Percentiles rank a stretch among this genome's conserved stretches.
These are phyloP conservation scores for Pelagia noctiluca DNA, from an alignment of 30 jellyfish, hydroid and myxozoan species.

Conservation along the genomic window DNA sequence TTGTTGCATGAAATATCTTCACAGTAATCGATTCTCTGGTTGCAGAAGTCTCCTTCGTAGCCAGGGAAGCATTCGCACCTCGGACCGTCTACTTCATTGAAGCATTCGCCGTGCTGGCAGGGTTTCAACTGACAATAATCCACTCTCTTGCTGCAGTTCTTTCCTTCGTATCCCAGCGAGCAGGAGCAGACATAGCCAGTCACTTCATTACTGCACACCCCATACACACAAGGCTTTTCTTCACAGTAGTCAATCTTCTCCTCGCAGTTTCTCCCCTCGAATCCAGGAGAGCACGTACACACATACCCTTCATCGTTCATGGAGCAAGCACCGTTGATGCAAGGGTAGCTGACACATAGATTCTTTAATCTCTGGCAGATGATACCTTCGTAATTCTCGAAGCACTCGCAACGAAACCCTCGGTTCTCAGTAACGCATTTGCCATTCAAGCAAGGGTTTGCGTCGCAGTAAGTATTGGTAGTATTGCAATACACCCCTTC, in stretches of 20 bases:
- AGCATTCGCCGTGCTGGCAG: too few relatives aligned
- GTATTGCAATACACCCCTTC: constrained; percentile 57
- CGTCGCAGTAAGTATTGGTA: constrained; percentile 36
- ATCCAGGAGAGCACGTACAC: constrained; percentile 69
- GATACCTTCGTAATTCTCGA: constrained; percentile 48
- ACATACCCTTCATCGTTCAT: constrained; percentile 39
- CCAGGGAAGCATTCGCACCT: too few relatives aligned
- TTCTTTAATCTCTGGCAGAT: constrained; percentile 45
- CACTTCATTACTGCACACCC: constrained; percentile 22
- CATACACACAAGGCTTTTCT: constrained; percentile 56
- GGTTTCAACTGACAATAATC: too few relatives aligned
- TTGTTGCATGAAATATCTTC: too few relatives aligned
- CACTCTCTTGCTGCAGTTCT: too few relatives aligned
- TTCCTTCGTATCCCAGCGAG: constrained; percentile 61
- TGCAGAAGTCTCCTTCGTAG: too few relatives aligned
- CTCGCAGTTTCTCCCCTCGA: constrained; percentile 57
- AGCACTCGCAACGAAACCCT: constrained; percentile 48
- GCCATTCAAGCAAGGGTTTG: constrained; percentile 51
- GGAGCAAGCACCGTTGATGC: constrained; percentile 49
- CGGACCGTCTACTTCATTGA: too few relatives aligned
- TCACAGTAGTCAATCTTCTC: constrained; percentile 60
- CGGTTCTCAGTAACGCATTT: constrained; percentile 28
- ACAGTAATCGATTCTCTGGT: too few relatives aligned
- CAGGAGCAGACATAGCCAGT: constrained; percentile 49
- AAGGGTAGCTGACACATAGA: constrained; percentile 57